Conservation (phyloP, 2,797 vertebrate genomes). For the Distichodus sexfasciatus region DNA sequence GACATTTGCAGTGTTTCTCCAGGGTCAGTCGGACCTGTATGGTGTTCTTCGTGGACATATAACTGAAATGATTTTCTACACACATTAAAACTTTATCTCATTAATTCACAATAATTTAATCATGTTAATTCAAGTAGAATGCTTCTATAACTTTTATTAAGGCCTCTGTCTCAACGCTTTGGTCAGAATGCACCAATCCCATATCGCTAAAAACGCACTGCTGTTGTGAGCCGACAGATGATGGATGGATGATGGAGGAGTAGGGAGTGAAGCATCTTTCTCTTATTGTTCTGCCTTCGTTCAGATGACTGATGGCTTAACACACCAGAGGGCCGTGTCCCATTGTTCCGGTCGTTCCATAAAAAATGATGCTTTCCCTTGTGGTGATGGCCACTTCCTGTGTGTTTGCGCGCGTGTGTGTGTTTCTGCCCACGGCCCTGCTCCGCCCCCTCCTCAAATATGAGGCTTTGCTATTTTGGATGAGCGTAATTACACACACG, state of each 20-base stretch:
- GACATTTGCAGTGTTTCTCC: too few relatives aligned
- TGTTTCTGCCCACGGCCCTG: not conserved
- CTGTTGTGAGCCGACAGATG: not conserved
- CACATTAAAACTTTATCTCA: too few relatives aligned
- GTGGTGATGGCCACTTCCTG: conserved; percentile 16
- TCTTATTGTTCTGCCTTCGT: not conserved
- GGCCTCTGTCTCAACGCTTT: not conserved
- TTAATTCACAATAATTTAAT: not conserved
- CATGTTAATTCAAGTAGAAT: not conserved
- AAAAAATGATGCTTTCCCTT: not conserved
- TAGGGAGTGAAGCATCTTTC: not conserved
- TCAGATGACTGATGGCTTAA: not conserved
- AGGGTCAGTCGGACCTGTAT: too few relatives aligned
- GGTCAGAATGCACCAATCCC: not conserved
- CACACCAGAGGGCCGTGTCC: not conserved
- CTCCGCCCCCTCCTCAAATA: not conserved
- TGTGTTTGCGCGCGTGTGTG: conserved; percentile 1
- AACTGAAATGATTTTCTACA: too few relatives aligned
- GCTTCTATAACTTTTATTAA: not conserved
- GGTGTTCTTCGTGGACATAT: too few relatives aligned
- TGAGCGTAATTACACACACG: conserved; percentile 26
- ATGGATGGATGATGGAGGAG: not conserved
- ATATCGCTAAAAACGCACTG: too few relatives aligned
- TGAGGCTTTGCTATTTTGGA: conserved; percentile 39
- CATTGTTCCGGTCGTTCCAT: not conserved